Conservation (phyloP, 2,797 vertebrate genomes). For the Tenualosa thibaudeaui region DNA sequence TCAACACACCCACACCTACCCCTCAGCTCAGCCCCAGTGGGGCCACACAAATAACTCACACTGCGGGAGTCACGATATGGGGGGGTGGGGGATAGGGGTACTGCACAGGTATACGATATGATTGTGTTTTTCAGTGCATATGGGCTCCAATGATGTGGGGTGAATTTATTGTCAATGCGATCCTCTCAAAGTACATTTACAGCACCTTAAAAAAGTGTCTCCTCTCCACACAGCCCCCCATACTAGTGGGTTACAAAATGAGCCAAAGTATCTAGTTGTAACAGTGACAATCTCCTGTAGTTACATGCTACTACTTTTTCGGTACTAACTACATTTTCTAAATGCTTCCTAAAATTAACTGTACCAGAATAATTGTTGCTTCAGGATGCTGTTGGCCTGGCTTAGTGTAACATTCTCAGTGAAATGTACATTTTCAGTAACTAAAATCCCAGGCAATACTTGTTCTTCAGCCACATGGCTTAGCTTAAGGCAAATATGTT, state of each 20-base stretch:
- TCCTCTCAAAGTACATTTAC: neutral
- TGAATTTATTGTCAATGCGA: neutral
- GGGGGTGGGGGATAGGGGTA: neutral
- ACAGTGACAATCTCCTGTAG: neutral
- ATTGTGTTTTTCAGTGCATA: neutral
- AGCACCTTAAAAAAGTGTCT: neutral
- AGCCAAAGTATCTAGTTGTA: neutral
- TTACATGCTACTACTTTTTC: no score
- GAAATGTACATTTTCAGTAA: neutral
- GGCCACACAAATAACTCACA: neutral
- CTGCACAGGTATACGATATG: neutral
- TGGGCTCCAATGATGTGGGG: neutral
- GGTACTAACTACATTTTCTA: neutral
- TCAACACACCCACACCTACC: neutral
- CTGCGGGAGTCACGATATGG: neutral
- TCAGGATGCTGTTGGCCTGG: no score
- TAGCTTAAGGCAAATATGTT: slow-evolving; percentile 29
- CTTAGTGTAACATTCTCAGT: neutral
- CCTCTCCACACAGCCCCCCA: neutral
- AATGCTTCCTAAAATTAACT: neutral
- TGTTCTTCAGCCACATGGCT: slow-evolving; percentile 25
- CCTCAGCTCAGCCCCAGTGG: neutral
- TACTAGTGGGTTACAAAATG: neutral
- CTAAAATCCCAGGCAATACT: neutral
- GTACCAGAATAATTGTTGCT: neutral